Percentiles rank a stretch among this genome's conserved stretches.
These are phyloP conservation scores for Typhlichthys subterraneus DNA, from an alignment of 2,797 vertebrate genomes.

Conservation along the genomic window DNA sequence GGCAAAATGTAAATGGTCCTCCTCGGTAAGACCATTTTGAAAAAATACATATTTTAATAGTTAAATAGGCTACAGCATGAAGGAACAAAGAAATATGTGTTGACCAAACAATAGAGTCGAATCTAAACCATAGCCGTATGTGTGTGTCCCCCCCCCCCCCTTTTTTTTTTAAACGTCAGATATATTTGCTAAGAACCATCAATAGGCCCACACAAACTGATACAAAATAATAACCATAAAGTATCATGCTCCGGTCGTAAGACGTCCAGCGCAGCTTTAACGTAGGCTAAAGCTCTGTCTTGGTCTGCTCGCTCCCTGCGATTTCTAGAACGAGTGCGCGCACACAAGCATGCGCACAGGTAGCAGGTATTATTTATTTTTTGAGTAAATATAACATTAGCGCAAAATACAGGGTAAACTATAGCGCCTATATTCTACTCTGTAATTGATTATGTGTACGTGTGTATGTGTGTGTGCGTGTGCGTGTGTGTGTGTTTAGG, in stretches of 20 bases:
- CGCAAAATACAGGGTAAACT: no score
- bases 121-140: slow-evolving; percentile 7
- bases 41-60: slow-evolving; percentile 41
- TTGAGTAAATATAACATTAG: no score
- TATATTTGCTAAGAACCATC: no score
- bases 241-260: slow-evolving; percentile 47
- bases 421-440: no score
- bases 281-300: slow-evolving; percentile 52
- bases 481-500: no score
- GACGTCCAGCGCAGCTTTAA: slow-evolving; percentile 58
- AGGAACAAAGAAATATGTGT: slow-evolving; percentile 63
- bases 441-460: no score
- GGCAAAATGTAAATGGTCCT: slow-evolving; percentile 37
- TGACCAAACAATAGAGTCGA: slow-evolving; percentile 53
- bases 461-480: no score
- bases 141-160: no score
- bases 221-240: slow-evolving; percentile 47
- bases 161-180: no score
- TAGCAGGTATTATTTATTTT: no score
- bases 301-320: slow-evolving; percentile 44
- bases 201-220: slow-evolving; percentile 6
- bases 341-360: slow-evolving; percentile 14
- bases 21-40: no score
- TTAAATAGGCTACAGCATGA: slow-evolving; percentile 47
- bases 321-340: slow-evolving; percentile 41